phyloP scores from a whole-genome alignment of 2,113 vertebrate species.

The Ptilorrhoa leucosticta region DNA sequence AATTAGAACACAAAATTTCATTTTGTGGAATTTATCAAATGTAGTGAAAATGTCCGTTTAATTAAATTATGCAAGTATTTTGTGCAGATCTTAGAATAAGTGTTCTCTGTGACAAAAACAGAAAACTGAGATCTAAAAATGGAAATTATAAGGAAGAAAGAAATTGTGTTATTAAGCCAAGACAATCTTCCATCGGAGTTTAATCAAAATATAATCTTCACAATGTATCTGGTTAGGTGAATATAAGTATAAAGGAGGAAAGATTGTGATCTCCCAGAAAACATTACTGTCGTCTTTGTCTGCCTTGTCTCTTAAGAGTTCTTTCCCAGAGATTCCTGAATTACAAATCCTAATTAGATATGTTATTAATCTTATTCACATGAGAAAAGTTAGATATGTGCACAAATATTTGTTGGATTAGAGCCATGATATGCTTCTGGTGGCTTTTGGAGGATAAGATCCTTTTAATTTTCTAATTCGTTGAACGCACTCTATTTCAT shows the following conservation, averaged over 20 bases:
- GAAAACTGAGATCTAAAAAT: not conserved
- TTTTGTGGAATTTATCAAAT: not conserved
- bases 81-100: not conserved
- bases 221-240: not conserved
- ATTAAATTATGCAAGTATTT: not conserved
- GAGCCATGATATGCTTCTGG: not conserved
- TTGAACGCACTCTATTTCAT: not conserved
- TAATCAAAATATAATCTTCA: not conserved
- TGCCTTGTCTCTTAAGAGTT: not conserved
- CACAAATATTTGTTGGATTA: slow-evolving; percentile 47
- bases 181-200: not conserved
- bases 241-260: not conserved
- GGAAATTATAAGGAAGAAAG: not conserved
- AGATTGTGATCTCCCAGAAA: not conserved
- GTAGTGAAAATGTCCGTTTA: not conserved
- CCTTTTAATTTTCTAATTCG: slow-evolving; percentile 35
- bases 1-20: not conserved
- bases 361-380: slow-evolving; percentile 29
- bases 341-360: slow-evolving; percentile 30
- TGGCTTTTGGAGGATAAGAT: not conserved
- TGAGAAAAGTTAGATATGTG: slow-evolving; percentile 2
- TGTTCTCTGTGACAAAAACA: not conserved
- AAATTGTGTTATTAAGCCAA: not conserved
- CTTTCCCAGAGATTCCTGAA: not conserved
- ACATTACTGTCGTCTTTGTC: not conserved